Conservation (phyloP, 2,888 invertebrate genomes). For the Drosophila seclusa region DNA sequence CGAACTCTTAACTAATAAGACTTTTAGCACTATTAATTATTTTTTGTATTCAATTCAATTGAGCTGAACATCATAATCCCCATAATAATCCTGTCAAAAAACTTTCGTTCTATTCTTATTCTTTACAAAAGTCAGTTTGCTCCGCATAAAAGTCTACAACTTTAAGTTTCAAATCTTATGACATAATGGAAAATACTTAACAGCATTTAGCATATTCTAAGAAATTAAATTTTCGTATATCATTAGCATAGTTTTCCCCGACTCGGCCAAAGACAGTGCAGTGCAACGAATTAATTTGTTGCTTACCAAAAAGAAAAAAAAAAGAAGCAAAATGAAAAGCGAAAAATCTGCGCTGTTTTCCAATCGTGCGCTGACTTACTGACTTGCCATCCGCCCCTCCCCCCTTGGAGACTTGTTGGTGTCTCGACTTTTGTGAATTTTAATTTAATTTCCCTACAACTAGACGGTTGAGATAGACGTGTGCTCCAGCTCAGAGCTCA, state of each 20-base stretch:
- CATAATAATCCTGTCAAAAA: not conserved
- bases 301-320: slow-evolving; percentile 35
- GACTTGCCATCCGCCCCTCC: slow-evolving; percentile 38
- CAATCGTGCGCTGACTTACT: slow-evolving; percentile 74
- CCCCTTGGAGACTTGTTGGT: slow-evolving; percentile 5
- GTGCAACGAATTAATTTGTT: slow-evolving; percentile 76
- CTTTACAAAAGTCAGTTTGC: not conserved
- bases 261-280: slow-evolving; percentile 37
- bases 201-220: slow-evolving; percentile 50
- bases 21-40: not conserved
- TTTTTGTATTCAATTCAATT: not conserved
- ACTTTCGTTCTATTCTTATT: not conserved
- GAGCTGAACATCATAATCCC: not conserved
- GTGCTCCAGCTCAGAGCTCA: slow-evolving; percentile 64
- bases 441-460: slow-evolving; percentile 79
- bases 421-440: slow-evolving; percentile 74
- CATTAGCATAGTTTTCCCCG: slow-evolving; percentile 71
- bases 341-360: slow-evolving; percentile 72
- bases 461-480: slow-evolving; percentile 77
- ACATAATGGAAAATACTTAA: slow-evolving; percentile 34
- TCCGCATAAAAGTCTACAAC: not conserved
- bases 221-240: slow-evolving; percentile 62
- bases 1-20: too few relatives aligned
- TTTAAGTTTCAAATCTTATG: slow-evolving; percentile 13
- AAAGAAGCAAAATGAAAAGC: slow-evolving; percentile 31